These are phyloP conservation scores for Rhyacichthys aspro DNA, from an alignment of 2,797 vertebrate genomes.

Conservation along the genomic window DNA sequence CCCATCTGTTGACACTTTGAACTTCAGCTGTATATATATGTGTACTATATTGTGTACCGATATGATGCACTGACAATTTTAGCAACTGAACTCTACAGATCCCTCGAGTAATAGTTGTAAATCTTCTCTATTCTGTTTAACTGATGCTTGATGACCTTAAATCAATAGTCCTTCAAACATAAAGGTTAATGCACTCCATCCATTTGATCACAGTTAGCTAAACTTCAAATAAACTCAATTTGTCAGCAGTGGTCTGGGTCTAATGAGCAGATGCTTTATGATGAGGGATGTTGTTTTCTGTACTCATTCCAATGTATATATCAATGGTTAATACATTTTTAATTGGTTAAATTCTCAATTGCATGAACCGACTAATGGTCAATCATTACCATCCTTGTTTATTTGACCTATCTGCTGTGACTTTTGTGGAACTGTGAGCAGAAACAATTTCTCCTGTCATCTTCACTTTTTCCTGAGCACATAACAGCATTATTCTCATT, in stretches of 20 bases:
- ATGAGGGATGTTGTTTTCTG: background rate
- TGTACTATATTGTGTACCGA: background rate
- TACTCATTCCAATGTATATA: background rate
- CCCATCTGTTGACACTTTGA: conserved; percentile 54
- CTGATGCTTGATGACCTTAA: too few species aligned
- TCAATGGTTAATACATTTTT: background rate
- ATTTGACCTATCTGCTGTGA: conserved; percentile 25
- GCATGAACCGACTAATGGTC: background rate
- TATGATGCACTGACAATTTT: background rate
- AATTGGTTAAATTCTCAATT: background rate
- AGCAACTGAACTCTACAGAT: background rate
- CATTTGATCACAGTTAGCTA: too few species aligned
- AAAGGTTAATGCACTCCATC: too few species aligned
- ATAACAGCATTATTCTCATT: conserved; percentile 40
- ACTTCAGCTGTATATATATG: conserved; percentile 6
- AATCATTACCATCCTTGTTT: conserved; percentile 10
- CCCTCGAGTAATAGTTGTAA: too few species aligned
- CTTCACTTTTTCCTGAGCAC: conserved; percentile 39
- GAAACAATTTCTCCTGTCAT: conserved; percentile 39
- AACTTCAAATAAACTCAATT: too few species aligned
- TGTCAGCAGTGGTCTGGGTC: too few species aligned
- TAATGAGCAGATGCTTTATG: background rate
- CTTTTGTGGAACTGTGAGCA: conserved; percentile 8
- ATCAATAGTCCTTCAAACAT: too few species aligned
- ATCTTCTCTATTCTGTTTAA: too few species aligned